Base-by-base conservation (phyloP, 2,888 invertebrate species). In the Hirtodrosophila confusa region DNA sequence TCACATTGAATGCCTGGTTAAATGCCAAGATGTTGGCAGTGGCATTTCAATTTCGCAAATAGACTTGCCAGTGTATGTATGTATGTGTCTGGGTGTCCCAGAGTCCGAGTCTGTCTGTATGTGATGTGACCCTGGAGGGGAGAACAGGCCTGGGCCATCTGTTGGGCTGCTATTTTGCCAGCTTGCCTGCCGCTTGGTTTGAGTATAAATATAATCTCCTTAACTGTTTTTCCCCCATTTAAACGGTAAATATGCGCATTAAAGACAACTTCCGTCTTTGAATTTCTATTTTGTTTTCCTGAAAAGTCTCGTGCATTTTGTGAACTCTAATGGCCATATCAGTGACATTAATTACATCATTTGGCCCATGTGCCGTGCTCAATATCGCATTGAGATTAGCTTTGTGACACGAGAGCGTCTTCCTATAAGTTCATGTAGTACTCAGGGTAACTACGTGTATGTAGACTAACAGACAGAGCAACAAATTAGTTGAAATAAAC, bases 11-110 rank as follows among this genome's bases (percentile, higher is more conserved):
- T 60, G 54, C 29, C 45, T 47, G 64, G 41, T 71, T 50, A 63
- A 74, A 74, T 55, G 63, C 50, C 8, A 35, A 45, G 57, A 56
- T 75, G 64, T 78, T 82, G 79, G 66, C 86, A 72, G 86, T 78
- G 86, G 80, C 80, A 80, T 78, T 80, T 80, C 83, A 86, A 80
- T 80, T 80, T 78, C 66, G 61, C 83, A 85, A 80, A 80, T 82
- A 78, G 78, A 62, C 69, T 64, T 35, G 33, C 51, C 50, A 53
- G 47, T 37, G 17, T 17, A 17, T 17, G 17, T 17, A 43, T 37
- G 17, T 17, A 17, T 17, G 17, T 17, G 17, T 17, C 17, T 17
- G 37, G 17, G 6, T 23, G 12, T 39, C 12, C 48, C 8, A 43
- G 17, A 17, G 17, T 17, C 17, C 17, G 17, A 17, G 17, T 31